phyloP scores from a whole-genome alignment of 2,797 vertebrate genomes.

The Epinephelus malabaricus region DNA sequence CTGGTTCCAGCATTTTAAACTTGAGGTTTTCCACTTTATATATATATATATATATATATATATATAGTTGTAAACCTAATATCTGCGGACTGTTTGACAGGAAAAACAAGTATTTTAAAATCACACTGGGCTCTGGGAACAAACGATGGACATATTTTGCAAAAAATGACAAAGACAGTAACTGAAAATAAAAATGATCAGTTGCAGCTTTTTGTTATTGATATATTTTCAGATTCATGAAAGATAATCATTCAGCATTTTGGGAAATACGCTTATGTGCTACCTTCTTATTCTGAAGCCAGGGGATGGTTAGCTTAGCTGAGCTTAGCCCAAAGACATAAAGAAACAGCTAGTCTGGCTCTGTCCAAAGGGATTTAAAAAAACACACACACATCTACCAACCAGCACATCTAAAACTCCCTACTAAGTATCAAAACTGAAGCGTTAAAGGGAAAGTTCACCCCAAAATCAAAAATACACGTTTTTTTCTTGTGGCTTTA shows the following conservation, averaged over 20 bases:
- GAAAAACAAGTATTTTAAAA: background rate
- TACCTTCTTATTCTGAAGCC: too few species aligned
- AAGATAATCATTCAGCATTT: background rate
- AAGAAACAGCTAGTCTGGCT: background rate
- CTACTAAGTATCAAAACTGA: background rate
- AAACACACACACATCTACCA: background rate
- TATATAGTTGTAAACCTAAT: background rate
- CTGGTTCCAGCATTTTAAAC: background rate
- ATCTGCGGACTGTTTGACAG: background rate
- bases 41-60: background rate
- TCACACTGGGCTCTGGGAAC: background rate
- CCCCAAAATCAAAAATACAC: too few species aligned
- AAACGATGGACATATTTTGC: accelerated
- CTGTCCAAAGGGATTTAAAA: background rate
- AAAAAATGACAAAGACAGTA: too few species aligned
- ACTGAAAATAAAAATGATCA: background rate
- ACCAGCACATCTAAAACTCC: background rate
- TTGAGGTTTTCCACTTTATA: background rate
- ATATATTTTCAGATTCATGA: slow-evolving; percentile 9
- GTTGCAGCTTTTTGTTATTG: background rate
- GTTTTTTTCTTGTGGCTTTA: too few species aligned
- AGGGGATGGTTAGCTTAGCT: slow-evolving; percentile 4
- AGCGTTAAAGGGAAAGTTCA: too few species aligned
- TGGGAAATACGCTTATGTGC: background rate
- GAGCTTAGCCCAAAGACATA: slow-evolving; percentile 11